phyloP scores from a whole-genome alignment of 2,888 invertebrate genomes.

The Baronia brevicornis region DNA sequence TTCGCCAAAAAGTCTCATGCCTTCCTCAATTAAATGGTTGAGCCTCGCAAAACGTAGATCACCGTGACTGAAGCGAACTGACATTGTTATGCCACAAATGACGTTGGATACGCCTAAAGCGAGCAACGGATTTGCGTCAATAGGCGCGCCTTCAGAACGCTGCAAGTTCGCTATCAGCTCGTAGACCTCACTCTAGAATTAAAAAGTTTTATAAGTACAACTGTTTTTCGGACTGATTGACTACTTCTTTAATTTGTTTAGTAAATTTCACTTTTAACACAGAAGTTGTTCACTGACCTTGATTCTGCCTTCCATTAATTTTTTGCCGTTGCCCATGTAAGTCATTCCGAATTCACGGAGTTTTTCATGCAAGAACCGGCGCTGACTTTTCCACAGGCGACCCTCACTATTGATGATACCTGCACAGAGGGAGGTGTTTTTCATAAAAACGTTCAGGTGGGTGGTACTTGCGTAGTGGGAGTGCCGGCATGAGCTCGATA shows the following conservation, averaged over 20 bases:
- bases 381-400: constrained; percentile 91
- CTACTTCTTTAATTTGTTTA: constrained; percentile 1
- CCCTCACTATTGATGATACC: constrained; percentile 94
- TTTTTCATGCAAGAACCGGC: constrained; percentile 90
- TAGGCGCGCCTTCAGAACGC: constrained; percentile 78
- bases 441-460: constrained; percentile 34
- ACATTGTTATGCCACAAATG: constrained; percentile 93
- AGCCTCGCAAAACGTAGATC: constrained; percentile 86
- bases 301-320: constrained; percentile 88
- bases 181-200: constrained; percentile 82
- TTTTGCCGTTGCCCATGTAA: constrained; percentile 85
- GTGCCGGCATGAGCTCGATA: constrained; percentile 33
- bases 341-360: constrained; percentile 92
- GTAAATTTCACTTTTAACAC: constrained; percentile 9
- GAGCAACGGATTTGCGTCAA: constrained; percentile 84
- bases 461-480: constrained; percentile 40
- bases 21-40: constrained; percentile 92
- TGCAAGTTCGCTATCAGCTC: constrained; percentile 81
- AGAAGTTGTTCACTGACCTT: constrained; percentile 75
- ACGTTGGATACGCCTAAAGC: constrained; percentile 92
- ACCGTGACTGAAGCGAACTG: constrained; percentile 86
- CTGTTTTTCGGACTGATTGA: constrained; percentile 5
- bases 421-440: constrained; percentile 55
- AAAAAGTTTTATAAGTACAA: constrained; percentile 22
- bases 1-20: constrained; percentile 90